These are phyloP conservation scores for Gymnoscopelus microlampas DNA, from an alignment of 2,797 vertebrate genomes.

Conservation along the genomic window DNA sequence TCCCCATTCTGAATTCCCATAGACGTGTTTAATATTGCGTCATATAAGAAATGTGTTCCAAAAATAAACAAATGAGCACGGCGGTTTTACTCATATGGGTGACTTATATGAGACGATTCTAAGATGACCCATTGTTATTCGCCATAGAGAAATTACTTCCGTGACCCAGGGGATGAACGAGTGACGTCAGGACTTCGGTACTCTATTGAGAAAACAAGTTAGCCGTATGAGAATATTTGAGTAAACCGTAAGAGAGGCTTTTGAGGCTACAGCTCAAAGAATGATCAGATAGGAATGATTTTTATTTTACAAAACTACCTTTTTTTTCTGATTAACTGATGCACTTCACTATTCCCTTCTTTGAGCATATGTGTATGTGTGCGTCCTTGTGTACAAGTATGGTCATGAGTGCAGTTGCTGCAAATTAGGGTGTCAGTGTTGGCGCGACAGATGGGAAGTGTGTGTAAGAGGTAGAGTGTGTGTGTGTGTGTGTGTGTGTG, in stretches of 20 bases:
- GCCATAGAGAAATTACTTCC: too few species aligned
- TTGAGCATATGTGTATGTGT: constrained; percentile 37
- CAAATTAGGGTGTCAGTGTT: constrained; percentile 53
- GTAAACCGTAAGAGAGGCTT: background rate
- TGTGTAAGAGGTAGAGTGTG: constrained; percentile 52
- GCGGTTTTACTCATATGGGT: too few species aligned
- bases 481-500: constrained; percentile 42
- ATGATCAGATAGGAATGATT: background rate
- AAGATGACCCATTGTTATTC: too few species aligned
- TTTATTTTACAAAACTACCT: background rate
- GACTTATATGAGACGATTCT: too few species aligned
- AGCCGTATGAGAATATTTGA: background rate
- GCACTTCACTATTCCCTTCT: constrained; percentile 23
- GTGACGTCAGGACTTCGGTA: too few species aligned
- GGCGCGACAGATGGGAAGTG: constrained; percentile 65
- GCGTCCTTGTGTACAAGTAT: constrained; percentile 31
- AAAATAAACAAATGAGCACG: too few species aligned
- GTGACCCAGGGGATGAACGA: too few species aligned
- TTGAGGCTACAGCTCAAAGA: background rate
- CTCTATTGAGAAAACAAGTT: background rate
- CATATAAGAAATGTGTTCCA: too few species aligned
- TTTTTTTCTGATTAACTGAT: constrained; percentile 12
- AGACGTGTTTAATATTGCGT: too few species aligned
- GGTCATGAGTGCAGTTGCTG: constrained; percentile 8
- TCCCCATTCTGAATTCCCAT: too few species aligned